phyloP scores from a whole-genome alignment of 2,113 vertebrate genomes.

The Sylvietta virens region DNA sequence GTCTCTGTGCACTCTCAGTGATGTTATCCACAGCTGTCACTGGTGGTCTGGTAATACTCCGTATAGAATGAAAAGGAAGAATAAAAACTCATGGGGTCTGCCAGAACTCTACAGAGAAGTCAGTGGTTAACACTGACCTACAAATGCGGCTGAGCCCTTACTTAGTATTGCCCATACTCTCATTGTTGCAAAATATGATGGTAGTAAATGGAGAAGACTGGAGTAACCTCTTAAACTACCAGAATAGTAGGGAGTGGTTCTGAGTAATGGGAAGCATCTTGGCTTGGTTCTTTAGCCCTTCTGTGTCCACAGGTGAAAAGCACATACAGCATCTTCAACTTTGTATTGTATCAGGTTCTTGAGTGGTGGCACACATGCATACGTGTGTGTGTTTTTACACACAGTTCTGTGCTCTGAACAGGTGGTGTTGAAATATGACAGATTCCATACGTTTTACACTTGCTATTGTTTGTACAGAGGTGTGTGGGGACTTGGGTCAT shows the following conservation, averaged over 20 bases:
- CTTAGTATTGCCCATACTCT: background rate
- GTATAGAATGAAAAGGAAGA: background rate
- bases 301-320: background rate
- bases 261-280: background rate
- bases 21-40: background rate
- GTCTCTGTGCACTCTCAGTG: background rate
- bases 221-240: background rate
- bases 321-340: rapidly evolving
- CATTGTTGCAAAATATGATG: background rate
- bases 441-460: background rate
- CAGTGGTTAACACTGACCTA: background rate
- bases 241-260: background rate
- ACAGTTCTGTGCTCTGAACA: background rate
- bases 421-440: no score
- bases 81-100: background rate
- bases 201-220: background rate
- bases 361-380: rapidly evolving
- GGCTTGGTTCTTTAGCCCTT: background rate
- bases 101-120: background rate
- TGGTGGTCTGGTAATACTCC: background rate
- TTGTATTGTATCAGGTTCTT: background rate
- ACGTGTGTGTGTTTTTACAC: rapidly evolving
- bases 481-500: background rate
- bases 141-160: background rate
- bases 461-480: rapidly evolving